phyloP scores from a whole-genome alignment of 2,888 invertebrate species.

The Caenorhabditis sinica region DNA sequence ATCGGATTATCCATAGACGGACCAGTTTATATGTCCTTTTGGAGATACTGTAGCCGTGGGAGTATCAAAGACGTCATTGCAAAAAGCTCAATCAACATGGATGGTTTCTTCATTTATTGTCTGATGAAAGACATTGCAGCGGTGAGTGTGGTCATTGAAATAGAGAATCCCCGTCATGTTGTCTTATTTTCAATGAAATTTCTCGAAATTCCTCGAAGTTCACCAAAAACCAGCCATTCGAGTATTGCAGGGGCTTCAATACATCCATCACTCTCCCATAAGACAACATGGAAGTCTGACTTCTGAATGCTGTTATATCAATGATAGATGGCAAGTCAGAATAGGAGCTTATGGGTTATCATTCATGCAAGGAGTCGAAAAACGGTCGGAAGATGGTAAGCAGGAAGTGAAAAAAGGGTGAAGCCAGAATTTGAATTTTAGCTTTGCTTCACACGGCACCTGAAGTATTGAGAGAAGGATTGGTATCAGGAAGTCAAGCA shows the following conservation, averaged over 20 bases:
- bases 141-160: slow-evolving; percentile 51
- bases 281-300: slow-evolving; percentile 69
- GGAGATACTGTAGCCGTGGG: slow-evolving; percentile 79
- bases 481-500: slow-evolving; percentile 65
- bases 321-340: slow-evolving; percentile 80
- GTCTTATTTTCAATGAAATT: background rate
- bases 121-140: slow-evolving; percentile 71
- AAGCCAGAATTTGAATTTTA: slow-evolving; percentile 25
- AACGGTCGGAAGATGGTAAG: slow-evolving; percentile 63
- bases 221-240: slow-evolving; percentile 25
- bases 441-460: slow-evolving; percentile 79
- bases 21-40: slow-evolving; percentile 76
- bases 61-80: slow-evolving; percentile 71
- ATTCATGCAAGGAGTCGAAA: slow-evolving; percentile 68
- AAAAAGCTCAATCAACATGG: slow-evolving; percentile 71
- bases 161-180: slow-evolving; percentile 33
- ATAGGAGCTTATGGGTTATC: slow-evolving; percentile 73
- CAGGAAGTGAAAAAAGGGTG: background rate
- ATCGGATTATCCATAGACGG: slow-evolving; percentile 79
- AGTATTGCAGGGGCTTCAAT: slow-evolving; percentile 69
- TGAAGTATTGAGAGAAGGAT: slow-evolving; percentile 72
- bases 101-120: slow-evolving; percentile 74
- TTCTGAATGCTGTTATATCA: slow-evolving; percentile 72
- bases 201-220: background rate
- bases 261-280: slow-evolving; percentile 69